Percentiles rank a stretch among this genome's conserved stretches.
These are phyloP conservation scores for Amblyteles armatorius DNA, from an alignment of 2,888 invertebrate genomes.

Conservation along the genomic window DNA sequence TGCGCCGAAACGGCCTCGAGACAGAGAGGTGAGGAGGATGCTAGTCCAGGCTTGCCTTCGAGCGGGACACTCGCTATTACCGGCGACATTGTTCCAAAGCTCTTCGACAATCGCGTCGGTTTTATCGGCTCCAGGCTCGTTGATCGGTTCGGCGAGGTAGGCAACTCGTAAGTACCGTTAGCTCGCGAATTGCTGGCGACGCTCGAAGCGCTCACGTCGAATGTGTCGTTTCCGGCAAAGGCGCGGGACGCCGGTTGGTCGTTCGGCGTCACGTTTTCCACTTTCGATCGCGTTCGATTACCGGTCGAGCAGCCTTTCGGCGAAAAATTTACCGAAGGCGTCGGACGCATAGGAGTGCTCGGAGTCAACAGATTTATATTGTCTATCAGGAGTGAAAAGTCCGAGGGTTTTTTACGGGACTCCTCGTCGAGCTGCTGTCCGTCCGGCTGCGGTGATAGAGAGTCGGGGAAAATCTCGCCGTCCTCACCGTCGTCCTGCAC, in stretches of 20 bases:
- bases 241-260: conserved; percentile 3
- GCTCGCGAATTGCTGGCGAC: conserved; percentile 51
- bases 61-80: not conserved
- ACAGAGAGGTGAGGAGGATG: conserved; percentile 68
- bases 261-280: not conserved
- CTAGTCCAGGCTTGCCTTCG: conserved; percentile 24
- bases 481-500: conserved; percentile 41
- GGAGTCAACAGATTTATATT: conserved; percentile 76
- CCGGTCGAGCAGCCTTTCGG: conserved; percentile 72
- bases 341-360: conserved; percentile 48
- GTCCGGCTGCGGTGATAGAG: conserved; percentile 68
- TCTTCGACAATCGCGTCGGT: conserved; percentile 69
- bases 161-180: conserved; percentile 71
- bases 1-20: conserved; percentile 17
- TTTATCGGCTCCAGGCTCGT: conserved; percentile 59
- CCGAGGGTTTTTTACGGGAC: conserved; percentile 41
- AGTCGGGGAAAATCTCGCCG: conserved; percentile 73
- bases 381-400: conserved; percentile 78
- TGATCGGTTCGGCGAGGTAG: conserved; percentile 64
- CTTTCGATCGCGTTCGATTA: conserved; percentile 26
- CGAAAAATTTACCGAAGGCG: conserved; percentile 64
- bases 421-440: not conserved
- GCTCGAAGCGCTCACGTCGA: conserved; percentile 50
- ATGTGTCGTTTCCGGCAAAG: conserved; percentile 42
- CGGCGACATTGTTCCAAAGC: conserved; percentile 63